phyloP scores from a whole-genome alignment of 2,113 vertebrate species.

The Cochlearius cochlearius region DNA sequence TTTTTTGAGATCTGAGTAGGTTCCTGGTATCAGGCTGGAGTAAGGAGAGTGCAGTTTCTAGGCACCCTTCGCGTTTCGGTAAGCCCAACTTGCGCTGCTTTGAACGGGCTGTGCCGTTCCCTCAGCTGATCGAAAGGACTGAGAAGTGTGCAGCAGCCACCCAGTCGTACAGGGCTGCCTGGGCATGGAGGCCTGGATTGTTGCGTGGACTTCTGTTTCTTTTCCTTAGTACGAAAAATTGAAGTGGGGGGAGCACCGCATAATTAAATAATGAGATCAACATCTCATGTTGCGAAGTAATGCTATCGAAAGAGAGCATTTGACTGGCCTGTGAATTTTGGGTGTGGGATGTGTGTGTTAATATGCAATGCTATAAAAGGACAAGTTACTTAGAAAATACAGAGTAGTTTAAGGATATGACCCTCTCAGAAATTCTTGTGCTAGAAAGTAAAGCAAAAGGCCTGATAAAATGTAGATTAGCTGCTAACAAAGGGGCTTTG shows the following conservation, averaged over 20 bases:
- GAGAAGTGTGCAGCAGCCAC: background rate
- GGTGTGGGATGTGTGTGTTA: background rate
- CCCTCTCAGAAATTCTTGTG: background rate
- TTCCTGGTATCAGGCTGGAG: background rate
- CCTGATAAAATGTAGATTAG: conserved; percentile 59
- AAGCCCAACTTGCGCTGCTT: background rate
- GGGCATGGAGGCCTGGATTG: background rate
- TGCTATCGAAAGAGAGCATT: background rate
- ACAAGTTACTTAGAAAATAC: background rate
- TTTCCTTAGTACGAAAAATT: background rate
- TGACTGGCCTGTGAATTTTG: background rate
- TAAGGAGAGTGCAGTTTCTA: background rate
- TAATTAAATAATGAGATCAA: background rate
- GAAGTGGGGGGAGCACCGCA: background rate
- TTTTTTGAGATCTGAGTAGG: background rate
- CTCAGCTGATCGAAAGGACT: background rate
- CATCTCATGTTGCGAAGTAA: background rate
- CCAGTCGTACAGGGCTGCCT: background rate
- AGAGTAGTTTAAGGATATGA: background rate
- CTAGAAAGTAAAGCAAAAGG: conserved; percentile 38
- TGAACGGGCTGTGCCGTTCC: background rate
- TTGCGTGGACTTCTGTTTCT: background rate
- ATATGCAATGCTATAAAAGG: accelerated
- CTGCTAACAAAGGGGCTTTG: conserved; percentile 57
- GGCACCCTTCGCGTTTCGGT: background rate